Evolutionary conservation across 2,888 invertebrate genomes (phyloP).

Genomic region (Bombylius discolor): DNA sequence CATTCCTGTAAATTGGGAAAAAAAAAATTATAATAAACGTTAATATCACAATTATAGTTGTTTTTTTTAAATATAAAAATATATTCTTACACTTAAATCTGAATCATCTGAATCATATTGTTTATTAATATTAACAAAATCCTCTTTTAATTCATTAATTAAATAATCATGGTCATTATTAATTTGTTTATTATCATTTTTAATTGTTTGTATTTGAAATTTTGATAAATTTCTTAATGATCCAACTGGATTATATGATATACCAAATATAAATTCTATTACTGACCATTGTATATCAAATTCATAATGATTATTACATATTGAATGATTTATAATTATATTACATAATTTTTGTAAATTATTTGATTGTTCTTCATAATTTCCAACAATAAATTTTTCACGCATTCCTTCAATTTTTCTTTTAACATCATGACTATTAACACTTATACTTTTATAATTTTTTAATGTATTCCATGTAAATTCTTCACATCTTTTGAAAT

Average conservation of each 20-base stretch:
- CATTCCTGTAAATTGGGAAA: constrained; percentile 22
- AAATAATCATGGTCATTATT: constrained; percentile 13
- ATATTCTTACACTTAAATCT: constrained; percentile 25
- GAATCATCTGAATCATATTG: constrained; percentile 13
- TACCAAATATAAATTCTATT: constrained; percentile 36
- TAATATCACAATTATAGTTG: not conserved
- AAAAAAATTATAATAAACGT: not conserved
- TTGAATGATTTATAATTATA: constrained; percentile 22
- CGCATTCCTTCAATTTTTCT: constrained; percentile 35
- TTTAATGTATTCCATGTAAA: constrained; percentile 36
- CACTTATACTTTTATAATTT: constrained; percentile 36
- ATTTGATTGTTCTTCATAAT: constrained; percentile 36
- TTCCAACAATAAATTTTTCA: constrained; percentile 38
- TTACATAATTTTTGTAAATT: constrained; percentile 32
- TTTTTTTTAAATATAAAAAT: not conserved
- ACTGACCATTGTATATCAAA: constrained; percentile 40
- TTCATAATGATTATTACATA: constrained; percentile 24
- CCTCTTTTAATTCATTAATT: constrained; percentile 19
- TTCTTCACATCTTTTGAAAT: constrained; percentile 33
- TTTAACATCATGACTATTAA: constrained; percentile 37
- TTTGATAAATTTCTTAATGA: constrained; percentile 18
- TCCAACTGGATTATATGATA: constrained; percentile 32
- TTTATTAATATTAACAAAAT: constrained; percentile 10
- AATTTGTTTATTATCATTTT: constrained; percentile 7
- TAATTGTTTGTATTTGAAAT: constrained; percentile 4